A percentile compares a stretch with the other conserved stretches of the same genome.
These are phyloP conservation scores for Corvus moneduloides DNA, from an alignment of 2,113 vertebrate genomes.

Conservation along the genomic window DNA sequence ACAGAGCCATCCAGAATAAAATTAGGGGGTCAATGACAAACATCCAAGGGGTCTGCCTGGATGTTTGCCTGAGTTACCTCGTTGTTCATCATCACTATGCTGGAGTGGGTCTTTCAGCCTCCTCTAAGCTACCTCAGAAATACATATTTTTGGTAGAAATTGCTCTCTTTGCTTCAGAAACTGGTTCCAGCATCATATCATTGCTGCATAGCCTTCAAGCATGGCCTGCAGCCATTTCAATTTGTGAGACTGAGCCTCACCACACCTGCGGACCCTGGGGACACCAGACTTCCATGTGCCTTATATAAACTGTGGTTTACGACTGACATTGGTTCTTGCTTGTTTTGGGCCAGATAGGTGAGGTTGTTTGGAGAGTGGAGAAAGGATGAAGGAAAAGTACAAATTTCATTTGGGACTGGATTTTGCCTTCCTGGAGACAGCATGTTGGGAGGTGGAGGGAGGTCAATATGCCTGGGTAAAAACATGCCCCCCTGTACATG, in stretches of 20 bases:
- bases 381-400: neutral
- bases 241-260: neutral
- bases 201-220: neutral
- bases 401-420: neutral
- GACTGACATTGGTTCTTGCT: rapidly evolving
- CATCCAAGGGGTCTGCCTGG: neutral
- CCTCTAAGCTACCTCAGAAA: neutral
- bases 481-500: rapidly evolving
- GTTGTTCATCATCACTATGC: neutral
- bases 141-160: neutral
- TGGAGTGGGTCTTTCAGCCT: neutral
- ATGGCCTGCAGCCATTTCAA: neutral
- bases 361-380: neutral
- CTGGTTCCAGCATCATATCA: neutral
- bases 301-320: neutral
- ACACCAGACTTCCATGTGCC: rapidly evolving
- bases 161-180: neutral
- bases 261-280: rapidly evolving
- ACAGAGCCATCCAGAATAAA: neutral
- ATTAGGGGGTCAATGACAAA: neutral
- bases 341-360: neutral
- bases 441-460: rapidly evolving
- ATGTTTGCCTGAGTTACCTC: neutral
- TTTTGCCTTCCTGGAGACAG: neutral
- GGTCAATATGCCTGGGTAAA: neutral